phyloP scores from a whole-genome alignment of 2,113 vertebrate species.

The Atractosteus spatula region DNA sequence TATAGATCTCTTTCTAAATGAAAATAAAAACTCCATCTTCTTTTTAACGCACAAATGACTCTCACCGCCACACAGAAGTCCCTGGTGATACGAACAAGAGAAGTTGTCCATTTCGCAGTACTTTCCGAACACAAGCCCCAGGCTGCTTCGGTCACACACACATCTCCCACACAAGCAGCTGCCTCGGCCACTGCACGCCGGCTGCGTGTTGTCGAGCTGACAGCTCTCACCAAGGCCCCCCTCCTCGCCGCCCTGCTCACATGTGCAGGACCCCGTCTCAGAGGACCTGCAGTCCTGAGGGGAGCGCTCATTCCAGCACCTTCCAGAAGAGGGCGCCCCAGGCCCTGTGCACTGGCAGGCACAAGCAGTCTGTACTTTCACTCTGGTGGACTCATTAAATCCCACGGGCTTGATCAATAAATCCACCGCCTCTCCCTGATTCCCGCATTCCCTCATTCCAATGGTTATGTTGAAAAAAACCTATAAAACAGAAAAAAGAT shows the following conservation, averaged over 20 bases:
- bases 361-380: conserved; percentile 76
- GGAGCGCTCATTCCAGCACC: conserved; percentile 62
- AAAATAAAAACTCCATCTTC: background rate
- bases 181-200: conserved; percentile 81
- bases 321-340: conserved; percentile 27
- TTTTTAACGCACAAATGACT: background rate
- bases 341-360: conserved; percentile 64
- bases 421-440: conserved; percentile 62
- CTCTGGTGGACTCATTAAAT: conserved; percentile 85
- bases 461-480: conserved; percentile 88
- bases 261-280: conserved; percentile 33
- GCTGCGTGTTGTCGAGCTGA: conserved; percentile 58
- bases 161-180: conserved; percentile 83
- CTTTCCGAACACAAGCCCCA: conserved; percentile 83
- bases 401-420: conserved; percentile 81
- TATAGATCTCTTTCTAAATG: background rate
- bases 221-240: conserved; percentile 43
- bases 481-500: conserved; percentile 45
- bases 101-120: conserved; percentile 93
- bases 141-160: conserved; percentile 78
- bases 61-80: conserved; percentile 83
- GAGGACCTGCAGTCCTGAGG: conserved; percentile 36
- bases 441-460: conserved; percentile 73
- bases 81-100: conserved; percentile 83
- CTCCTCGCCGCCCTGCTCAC: conserved; percentile 26